A percentile compares a stretch with the other conserved stretches of the same genome.
Conservation (phyloP, 2,888 invertebrate genomes). For the Drosophila nigricruria region DNA sequence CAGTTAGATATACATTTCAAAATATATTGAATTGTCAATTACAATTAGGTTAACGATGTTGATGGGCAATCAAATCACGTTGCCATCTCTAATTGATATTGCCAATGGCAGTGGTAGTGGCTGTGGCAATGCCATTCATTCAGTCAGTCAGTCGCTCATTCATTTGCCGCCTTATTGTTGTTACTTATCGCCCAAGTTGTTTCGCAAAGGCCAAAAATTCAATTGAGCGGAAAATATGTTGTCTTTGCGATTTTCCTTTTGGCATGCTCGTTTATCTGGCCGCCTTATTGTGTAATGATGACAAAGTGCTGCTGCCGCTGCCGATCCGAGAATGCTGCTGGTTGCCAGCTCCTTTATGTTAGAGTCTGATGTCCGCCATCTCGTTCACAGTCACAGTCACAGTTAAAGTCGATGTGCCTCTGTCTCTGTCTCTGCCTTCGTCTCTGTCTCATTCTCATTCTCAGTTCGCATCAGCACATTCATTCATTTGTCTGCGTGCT, state of each 20-base stretch:
- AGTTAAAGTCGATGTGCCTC: slow-evolving; percentile 22
- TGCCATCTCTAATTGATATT: slow-evolving; percentile 64
- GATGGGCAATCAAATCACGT: slow-evolving; percentile 43
- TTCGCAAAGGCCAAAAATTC: slow-evolving; percentile 80
- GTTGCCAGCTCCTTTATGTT: slow-evolving; percentile 35
- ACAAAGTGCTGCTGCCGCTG: slow-evolving; percentile 67
- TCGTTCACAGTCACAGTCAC: slow-evolving; percentile 21
- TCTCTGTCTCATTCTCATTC: slow-evolving; percentile 28
- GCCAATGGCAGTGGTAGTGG: slow-evolving; percentile 23
- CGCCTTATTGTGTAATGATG: slow-evolving; percentile 77
- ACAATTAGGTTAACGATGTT: slow-evolving; percentile 17
- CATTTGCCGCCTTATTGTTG: slow-evolving; percentile 74
- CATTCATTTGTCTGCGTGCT: slow-evolving; percentile 68
- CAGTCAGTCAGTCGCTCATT: slow-evolving; percentile 40
- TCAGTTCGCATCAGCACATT: slow-evolving; percentile 63
- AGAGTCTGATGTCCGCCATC: slow-evolving; percentile 49
- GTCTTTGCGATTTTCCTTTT: slow-evolving; percentile 78
- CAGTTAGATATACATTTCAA: background rate
- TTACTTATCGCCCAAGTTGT: slow-evolving; percentile 80
- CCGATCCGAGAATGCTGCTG: slow-evolving; percentile 11
- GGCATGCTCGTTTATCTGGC: slow-evolving; percentile 60
- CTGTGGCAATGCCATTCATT: slow-evolving; percentile 32
- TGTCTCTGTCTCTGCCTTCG: background rate
- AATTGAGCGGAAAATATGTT: slow-evolving; percentile 83
- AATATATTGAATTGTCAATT: slow-evolving; percentile 8